Conservation (phyloP, 1,140 invertebrate species). For the Rhyzopertha dominica region DNA sequence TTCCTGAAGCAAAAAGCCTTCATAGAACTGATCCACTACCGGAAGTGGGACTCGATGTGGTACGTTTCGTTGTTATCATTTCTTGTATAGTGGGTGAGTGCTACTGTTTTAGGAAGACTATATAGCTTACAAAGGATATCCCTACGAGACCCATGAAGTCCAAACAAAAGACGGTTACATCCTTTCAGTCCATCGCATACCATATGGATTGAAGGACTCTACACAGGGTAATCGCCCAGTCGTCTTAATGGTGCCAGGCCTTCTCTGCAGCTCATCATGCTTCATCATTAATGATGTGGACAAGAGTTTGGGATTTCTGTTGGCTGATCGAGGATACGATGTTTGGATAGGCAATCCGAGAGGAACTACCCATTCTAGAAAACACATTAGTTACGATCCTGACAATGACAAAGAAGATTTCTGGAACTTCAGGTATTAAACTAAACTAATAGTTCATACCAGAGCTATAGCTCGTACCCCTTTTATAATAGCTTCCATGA, state of each 20-base stretch:
- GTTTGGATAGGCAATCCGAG: conserved; percentile 69
- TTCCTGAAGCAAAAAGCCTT: no score
- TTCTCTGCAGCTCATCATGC: conserved; percentile 61
- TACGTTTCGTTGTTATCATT: no score
- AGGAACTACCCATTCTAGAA: conserved; percentile 62
- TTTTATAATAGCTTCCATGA: no score
- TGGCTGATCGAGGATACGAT: conserved; percentile 61
- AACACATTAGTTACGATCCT: conserved; percentile 48
- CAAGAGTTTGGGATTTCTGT: conserved; percentile 49
- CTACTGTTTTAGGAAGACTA: no score
- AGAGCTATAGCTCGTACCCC: no score
- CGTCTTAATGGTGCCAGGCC: conserved; percentile 67
- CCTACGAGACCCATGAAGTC: no score
- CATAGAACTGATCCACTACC: no score
- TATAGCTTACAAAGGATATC: no score
- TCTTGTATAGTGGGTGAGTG: no score
- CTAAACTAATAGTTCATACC: no score
- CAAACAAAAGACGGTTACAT: conserved; percentile 66
- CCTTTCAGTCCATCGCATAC: conserved; percentile 61
- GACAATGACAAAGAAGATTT: conserved; percentile 53
- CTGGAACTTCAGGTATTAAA: conserved; percentile 49
- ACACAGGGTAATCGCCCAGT: conserved; percentile 31
- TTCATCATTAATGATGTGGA: conserved; percentile 60
- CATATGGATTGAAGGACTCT: conserved; percentile 34
- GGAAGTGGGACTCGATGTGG: no score